Conservation (phyloP, 2,113 vertebrate genomes). For the Psephotus haematonotus region DNA sequence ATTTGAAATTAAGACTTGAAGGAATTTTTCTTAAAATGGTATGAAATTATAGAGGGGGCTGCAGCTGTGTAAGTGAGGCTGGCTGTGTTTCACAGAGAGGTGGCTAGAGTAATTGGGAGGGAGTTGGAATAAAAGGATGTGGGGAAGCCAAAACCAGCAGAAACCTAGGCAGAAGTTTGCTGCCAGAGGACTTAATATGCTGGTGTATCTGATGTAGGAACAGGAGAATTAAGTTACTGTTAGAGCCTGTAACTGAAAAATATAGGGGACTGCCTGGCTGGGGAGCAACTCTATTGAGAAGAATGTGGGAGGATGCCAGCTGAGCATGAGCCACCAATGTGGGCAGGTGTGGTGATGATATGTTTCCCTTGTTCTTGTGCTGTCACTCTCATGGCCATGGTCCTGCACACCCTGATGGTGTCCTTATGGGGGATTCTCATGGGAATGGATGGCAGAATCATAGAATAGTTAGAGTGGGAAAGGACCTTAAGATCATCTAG, state of each 20-base stretch:
- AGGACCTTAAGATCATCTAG: neutral
- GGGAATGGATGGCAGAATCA: neutral
- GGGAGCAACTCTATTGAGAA: neutral
- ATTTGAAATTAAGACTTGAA: neutral
- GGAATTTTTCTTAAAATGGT: neutral
- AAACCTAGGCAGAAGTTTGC: neutral
- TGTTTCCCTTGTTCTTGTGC: neutral
- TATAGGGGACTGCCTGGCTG: neutral
- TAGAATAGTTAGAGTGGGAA: neutral
- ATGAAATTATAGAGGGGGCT: neutral
- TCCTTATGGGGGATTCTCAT: neutral
- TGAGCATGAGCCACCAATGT: neutral
- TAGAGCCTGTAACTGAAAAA: neutral
- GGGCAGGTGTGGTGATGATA: rapidly evolving
- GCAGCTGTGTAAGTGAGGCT: neutral
- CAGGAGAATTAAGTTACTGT: neutral
- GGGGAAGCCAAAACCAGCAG: neutral
- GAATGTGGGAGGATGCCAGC: neutral
- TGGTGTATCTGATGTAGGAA: neutral
- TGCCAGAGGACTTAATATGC: neutral
- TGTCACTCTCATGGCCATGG: neutral
- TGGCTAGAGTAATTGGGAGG: neutral
- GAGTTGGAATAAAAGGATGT: neutral
- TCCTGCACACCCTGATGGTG: neutral
- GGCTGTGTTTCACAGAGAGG: neutral